Percentiles rank a stretch among this genome's conserved stretches.
Conservation (phyloP, 2,888 invertebrate species). For the Meteorus colon region DNA sequence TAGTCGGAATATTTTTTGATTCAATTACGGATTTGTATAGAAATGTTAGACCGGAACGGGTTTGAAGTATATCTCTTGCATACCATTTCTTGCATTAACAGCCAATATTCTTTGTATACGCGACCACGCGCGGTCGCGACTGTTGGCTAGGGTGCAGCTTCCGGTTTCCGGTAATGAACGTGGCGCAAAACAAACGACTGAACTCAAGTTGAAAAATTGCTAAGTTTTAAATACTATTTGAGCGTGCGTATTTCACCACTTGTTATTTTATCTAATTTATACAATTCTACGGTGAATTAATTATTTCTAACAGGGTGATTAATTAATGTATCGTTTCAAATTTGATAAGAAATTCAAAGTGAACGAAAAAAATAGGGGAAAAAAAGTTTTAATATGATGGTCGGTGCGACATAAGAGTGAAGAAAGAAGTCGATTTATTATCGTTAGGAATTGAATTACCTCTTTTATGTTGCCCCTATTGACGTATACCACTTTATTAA, state of each 20-base stretch:
- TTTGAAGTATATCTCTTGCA: slow-evolving; percentile 42
- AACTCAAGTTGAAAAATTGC: no score
- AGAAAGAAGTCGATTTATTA: slow-evolving; percentile 5
- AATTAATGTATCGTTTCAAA: no score
- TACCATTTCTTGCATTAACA: slow-evolving; percentile 44
- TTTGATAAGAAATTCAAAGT: no score
- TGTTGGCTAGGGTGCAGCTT: slow-evolving; percentile 67
- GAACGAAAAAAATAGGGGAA: no score
- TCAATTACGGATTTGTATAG: background rate
- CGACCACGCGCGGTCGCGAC: slow-evolving; percentile 45
- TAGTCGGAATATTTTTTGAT: background rate
- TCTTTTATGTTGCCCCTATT: slow-evolving; percentile 57
- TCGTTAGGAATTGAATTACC: slow-evolving; percentile 6
- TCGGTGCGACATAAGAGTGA: slow-evolving; percentile 20
- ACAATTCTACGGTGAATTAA: no score
- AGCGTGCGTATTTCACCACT: background rate
- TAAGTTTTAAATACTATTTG: background rate
- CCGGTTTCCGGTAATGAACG: slow-evolving; percentile 70
- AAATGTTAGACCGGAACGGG: background rate
- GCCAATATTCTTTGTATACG: slow-evolving; percentile 46
- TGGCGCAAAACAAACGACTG: slow-evolving; percentile 50
- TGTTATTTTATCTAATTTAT: background rate
- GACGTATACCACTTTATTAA: slow-evolving; percentile 66
- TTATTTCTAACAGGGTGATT: no score
- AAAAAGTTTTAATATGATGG: background rate